Conservation (phyloP, 2,888 invertebrate species). For the Crematogaster levior region DNA sequence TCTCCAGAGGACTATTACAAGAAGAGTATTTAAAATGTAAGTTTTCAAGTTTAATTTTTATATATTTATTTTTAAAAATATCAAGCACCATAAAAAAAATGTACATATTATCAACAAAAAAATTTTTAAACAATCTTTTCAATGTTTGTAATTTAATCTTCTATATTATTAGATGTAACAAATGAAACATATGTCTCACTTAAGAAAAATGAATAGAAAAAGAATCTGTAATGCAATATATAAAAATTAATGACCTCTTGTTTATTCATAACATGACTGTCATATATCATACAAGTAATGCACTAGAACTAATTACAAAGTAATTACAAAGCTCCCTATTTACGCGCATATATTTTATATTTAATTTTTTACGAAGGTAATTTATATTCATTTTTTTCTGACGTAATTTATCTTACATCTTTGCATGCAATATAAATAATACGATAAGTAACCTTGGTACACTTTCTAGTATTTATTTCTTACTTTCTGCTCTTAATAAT, state of each 20-base stretch:
- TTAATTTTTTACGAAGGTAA: not conserved
- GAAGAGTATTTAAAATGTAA: too few relatives aligned
- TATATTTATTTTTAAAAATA: too few relatives aligned
- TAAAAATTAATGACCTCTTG: conserved; percentile 12
- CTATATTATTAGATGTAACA: too few relatives aligned
- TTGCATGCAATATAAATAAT: too few relatives aligned
- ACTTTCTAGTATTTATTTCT: not conserved
- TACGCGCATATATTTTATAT: not conserved
- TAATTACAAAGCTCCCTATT: not conserved
- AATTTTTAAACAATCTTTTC: too few relatives aligned
- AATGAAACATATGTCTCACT: not conserved
- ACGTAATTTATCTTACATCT: conserved; percentile 15
- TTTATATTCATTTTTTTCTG: not conserved
- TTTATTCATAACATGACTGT: conserved; percentile 7
- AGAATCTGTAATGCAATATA: not conserved
- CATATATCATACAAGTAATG: not conserved
- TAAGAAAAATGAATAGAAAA: not conserved
- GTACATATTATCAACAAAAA: too few relatives aligned
- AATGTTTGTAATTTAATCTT: too few relatives aligned
- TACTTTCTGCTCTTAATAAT: not conserved
- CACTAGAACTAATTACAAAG: conserved; percentile 15
- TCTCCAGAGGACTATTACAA: not conserved
- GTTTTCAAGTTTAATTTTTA: too few relatives aligned
- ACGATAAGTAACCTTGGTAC: not conserved
- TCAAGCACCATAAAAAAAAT: too few relatives aligned